Evolutionary conservation across 2,888 invertebrate species (phyloP).

Genomic region (Parapristionchus giblindavisi): DNA sequence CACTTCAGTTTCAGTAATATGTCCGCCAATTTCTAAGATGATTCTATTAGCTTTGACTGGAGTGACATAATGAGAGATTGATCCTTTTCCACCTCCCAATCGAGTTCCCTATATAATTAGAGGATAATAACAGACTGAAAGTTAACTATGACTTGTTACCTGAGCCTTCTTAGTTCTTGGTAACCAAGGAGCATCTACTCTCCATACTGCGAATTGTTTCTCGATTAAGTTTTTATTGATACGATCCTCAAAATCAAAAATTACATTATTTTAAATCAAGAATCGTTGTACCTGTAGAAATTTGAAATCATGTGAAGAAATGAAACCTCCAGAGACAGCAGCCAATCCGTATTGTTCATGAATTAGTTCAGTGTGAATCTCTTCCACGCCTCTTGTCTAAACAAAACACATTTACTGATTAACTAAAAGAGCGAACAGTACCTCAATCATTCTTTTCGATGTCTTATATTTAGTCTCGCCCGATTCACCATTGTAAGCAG

Average conservation of each 20-base stretch:
- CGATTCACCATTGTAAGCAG: slow-evolving; percentile 59
- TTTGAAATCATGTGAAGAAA: slow-evolving; percentile 61
- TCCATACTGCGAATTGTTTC: slow-evolving; percentile 88
- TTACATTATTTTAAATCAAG: neutral
- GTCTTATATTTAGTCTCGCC: slow-evolving; percentile 66
- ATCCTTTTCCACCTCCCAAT: slow-evolving; percentile 85
- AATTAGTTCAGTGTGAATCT: slow-evolving; percentile 83
- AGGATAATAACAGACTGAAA: neutral
- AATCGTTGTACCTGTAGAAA: slow-evolving; percentile 50
- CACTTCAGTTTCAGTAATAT: slow-evolving; percentile 80
- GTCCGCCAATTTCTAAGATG: slow-evolving; percentile 91
- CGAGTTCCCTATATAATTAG: slow-evolving; percentile 74
- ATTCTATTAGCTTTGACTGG: slow-evolving; percentile 89
- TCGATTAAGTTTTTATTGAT: slow-evolving; percentile 83
- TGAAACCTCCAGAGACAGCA: slow-evolving; percentile 75
- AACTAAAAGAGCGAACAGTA: neutral
- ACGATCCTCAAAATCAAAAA: slow-evolving; percentile 74
- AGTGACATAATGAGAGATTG: slow-evolving; percentile 92
- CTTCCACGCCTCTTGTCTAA: slow-evolving; percentile 66
- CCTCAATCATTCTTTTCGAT: slow-evolving; percentile 62
- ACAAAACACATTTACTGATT: neutral
- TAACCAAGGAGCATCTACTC: slow-evolving; percentile 94
- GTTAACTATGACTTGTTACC: slow-evolving; percentile 35
- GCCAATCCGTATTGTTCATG: slow-evolving; percentile 92
- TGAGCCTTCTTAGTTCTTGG: slow-evolving; percentile 82